Evolutionary conservation across 2,113 vertebrate species (phyloP).

Genomic region (Fulica atra): DNA sequence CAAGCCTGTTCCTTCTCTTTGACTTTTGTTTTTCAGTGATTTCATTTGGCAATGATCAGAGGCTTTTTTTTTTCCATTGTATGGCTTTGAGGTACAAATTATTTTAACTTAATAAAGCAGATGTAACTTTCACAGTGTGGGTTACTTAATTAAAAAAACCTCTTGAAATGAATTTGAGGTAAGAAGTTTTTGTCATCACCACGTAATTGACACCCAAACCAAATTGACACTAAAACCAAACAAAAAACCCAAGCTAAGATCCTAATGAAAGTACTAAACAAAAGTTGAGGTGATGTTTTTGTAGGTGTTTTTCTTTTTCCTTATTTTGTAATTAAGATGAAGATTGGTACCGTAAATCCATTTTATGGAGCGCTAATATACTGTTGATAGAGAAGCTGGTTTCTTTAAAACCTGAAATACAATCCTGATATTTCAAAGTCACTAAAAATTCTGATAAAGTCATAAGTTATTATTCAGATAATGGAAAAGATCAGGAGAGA

Average conservation of each 20-base stretch:
- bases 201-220: neutral
- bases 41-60: neutral
- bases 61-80: neutral
- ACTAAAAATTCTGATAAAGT: neutral
- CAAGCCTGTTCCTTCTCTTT: neutral
- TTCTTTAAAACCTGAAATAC: neutral
- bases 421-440: neutral
- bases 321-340: neutral
- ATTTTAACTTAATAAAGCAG: constrained; percentile 5
- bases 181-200: neutral
- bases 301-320: neutral
- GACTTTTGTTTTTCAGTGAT: neutral
- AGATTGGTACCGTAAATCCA: neutral
- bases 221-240: no score
- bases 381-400: neutral
- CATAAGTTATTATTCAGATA: neutral
- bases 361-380: neutral
- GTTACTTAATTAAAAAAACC: constrained; percentile 10
- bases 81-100: constrained; percentile 25
- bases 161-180: neutral
- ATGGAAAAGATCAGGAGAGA: neutral
- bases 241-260: neutral
- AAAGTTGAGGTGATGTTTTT: neutral
- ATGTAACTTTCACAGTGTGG: neutral
- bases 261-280: neutral